phyloP scores from a whole-genome alignment of 2,888 invertebrate species.

The Drosophila nr. medialis region DNA sequence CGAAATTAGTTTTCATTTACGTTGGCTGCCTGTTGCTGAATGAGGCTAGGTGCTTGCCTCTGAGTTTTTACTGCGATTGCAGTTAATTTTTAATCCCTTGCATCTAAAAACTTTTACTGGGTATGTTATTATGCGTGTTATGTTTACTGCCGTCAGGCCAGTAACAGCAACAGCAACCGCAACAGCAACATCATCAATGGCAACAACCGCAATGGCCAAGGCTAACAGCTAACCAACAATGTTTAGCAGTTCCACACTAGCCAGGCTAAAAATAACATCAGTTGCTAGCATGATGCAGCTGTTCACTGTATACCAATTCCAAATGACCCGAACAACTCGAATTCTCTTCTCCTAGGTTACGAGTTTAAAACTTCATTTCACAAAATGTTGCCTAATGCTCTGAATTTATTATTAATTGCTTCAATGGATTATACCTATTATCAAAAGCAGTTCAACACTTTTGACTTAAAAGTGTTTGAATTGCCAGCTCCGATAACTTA shows the following conservation, averaged over 20 bases:
- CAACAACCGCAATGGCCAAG: slow-evolving; percentile 43
- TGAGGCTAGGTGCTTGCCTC: slow-evolving; percentile 11
- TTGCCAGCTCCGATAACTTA: slow-evolving; percentile 7
- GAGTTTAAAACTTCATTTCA: not conserved
- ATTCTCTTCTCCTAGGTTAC: not conserved
- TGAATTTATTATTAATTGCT: not conserved
- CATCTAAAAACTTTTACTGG: slow-evolving; percentile 72
- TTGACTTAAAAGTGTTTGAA: slow-evolving; percentile 11
- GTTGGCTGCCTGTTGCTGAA: slow-evolving; percentile 46
- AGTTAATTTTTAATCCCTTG: slow-evolving; percentile 76
- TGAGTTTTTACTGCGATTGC: slow-evolving; percentile 56
- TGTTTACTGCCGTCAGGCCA: slow-evolving; percentile 43
- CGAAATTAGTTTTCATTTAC: slow-evolving; percentile 81
- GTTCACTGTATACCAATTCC: slow-evolving; percentile 14
- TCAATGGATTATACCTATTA: not conserved
- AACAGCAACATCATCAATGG: slow-evolving; percentile 16
- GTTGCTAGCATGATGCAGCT: slow-evolving; percentile 17
- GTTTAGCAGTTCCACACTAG: slow-evolving; percentile 45
- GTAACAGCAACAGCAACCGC: slow-evolving; percentile 26
- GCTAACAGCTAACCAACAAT: slow-evolving; percentile 22
- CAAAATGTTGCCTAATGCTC: not conserved
- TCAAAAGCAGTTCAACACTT: not conserved
- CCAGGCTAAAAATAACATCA: slow-evolving; percentile 55
- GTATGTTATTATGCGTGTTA: slow-evolving; percentile 74
- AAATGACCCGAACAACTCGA: slow-evolving; percentile 1